Conservation (phyloP, 53 echinoderm and acorn worm genomes). For the Apostichopus leukothele region DNA sequence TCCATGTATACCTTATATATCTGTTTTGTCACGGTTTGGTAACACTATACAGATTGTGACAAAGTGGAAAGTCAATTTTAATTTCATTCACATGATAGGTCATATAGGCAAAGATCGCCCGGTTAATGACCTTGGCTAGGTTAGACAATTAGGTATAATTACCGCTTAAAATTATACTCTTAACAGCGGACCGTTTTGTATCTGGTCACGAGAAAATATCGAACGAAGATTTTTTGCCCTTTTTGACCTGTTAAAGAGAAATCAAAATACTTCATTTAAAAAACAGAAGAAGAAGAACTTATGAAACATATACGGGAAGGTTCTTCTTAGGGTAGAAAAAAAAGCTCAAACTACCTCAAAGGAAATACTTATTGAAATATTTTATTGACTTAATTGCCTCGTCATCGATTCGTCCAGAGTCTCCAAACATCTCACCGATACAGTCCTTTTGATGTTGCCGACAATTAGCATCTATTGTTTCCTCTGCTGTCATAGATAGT, state of each 20-base stretch:
- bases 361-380: constrained; percentile 1
- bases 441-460: constrained; percentile 1
- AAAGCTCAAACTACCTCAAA: background rate
- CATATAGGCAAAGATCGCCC: background rate
- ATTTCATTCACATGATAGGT: too few species aligned
- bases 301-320: background rate
- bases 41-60: too few species aligned
- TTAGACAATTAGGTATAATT: too few species aligned
- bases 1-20: too few species aligned
- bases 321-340: background rate
- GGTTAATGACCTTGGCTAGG: background rate
- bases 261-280: background rate
- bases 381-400: background rate
- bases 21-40: too few species aligned
- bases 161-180: too few species aligned
- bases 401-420: background rate
- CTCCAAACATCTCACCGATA: background rate
- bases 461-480: constrained; percentile 29
- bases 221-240: background rate
- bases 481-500: background rate
- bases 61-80: too few species aligned
- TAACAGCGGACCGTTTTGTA: background rate
- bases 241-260: background rate
- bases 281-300: too few species aligned
- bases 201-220: background rate